These are phyloP conservation scores for Cliona cf. orientalis DNA, from an alignment of 37 sponge, comb jelly and placozoan species.

Conservation along the genomic window DNA sequence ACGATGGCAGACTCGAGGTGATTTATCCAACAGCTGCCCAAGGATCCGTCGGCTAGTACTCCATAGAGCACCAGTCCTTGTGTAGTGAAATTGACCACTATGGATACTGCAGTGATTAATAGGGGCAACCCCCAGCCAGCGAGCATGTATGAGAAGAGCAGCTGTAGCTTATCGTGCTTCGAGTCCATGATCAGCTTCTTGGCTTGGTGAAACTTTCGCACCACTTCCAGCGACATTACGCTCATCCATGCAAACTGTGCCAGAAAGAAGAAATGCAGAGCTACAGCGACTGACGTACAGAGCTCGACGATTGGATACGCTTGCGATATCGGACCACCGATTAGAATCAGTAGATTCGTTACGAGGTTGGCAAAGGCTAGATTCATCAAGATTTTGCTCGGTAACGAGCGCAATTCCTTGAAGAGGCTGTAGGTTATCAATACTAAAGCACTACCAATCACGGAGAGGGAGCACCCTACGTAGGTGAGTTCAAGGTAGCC, in stretches of 20 bases:
- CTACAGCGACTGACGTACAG: constrained; percentile 31
- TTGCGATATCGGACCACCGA: neutral
- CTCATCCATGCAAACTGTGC: constrained; percentile 69
- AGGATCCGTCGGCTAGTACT: constrained; percentile 7
- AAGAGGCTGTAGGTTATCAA: constrained; percentile 62
- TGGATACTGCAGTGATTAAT: neutral
- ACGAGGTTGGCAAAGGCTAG: constrained; percentile 32
- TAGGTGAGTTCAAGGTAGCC: constrained; percentile 33
- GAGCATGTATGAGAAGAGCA: constrained; percentile 35
- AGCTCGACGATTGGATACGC: neutral
- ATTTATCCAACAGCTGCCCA: constrained; percentile 37
- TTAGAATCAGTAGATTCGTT: constrained; percentile 23
- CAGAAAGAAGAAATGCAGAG: constrained; percentile 49
- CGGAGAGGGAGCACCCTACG: constrained; percentile 54
- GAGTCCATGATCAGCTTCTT: neutral
- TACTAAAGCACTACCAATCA: constrained; percentile 39
- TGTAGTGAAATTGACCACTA: constrained; percentile 39
- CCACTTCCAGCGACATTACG: constrained; percentile 28
- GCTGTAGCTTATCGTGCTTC: neutral
- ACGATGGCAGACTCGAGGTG: constrained; percentile 29
- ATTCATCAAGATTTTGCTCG: constrained; percentile 52
- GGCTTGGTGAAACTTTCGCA: constrained; percentile 1
- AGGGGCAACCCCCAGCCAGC: constrained; percentile 53
- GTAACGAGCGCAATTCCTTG: constrained; percentile 53
- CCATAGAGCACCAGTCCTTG: constrained; percentile 41